Base-by-base conservation (phyloP, 2,888 invertebrate species). In the Ornithoptera priamus region DNA sequence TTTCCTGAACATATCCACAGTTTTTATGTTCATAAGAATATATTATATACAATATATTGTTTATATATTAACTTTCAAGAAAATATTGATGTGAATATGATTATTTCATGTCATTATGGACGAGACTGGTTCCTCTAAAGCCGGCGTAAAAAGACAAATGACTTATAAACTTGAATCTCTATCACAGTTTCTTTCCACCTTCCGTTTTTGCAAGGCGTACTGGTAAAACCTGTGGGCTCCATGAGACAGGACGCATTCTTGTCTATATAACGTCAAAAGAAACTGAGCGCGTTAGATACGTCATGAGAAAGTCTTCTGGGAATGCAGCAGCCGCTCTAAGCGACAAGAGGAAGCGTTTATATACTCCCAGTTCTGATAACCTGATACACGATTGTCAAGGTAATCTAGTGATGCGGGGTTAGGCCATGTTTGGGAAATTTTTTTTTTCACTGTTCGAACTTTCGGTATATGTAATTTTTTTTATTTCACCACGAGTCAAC, bases 221-320 rank as follows among this genome's bases (percentile, higher is more conserved):
- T 50, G 67, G 71, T 71, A 67, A 20, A 39, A 68, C 65, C 18
- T n/a, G 65, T 62, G 68, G 39, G 18, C 56, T n/a, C 60, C 22
- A 56, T 46, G 63, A 15, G 24, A 61, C 57, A 65, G 62, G 71
- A 72, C 65, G 67, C 67, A 46, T 56, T 66, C 67, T 68, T 53
- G 68, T 67, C 62, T 65, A 65, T 61, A 68, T 58, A 72, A 67
- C 72, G 72, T 73, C 77, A 71, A 72, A 76, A 75, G 72, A 73
- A 76, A 78, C 70, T 58, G 57, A 57, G 68, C 70, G 72, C 72
- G 69, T 72, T 65, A 71, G 66, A 72, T 71, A 69, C 68, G 72
- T 75, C 75, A 78, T 74, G 75, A 74, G 76, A 79, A 78, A 76
- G 75, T 74, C 65, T 77, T 74, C 74, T 73, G 56, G 67, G 76